Base-by-base conservation (phyloP, 2,113 vertebrate genomes). In the Notothenia coriiceps region DNA sequence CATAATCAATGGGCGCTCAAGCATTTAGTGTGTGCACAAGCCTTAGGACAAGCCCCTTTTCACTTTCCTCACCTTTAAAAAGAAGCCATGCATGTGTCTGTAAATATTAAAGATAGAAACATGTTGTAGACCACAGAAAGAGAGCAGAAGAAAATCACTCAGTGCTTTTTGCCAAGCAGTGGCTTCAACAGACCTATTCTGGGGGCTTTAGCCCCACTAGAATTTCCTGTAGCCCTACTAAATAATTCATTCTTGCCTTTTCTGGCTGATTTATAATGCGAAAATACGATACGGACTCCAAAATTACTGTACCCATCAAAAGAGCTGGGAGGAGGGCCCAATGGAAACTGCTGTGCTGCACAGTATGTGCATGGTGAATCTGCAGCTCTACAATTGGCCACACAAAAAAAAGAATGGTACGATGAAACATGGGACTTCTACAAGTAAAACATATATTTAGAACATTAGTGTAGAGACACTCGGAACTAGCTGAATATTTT, bases 261-360 rank as follows among this genome's bases (percentile, higher is more conserved):
- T 86, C 78, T 79, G 65, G 51, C 52, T 20, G 55, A 87, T 88
- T 91, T 76, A 84, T 84, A 86, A 82, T 85, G 81, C 56, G 77
- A 75, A 90, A 84, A 86, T 63, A 84, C 8, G 57, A 64, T 70
- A 55, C 55, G 82, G 44, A 74, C 67, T 73, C 20, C 22, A 73
- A 77, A 70, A 71, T 72, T 71, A 80, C 71, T 81, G 47, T 3
- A 40, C 43, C 73, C 25, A 64, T 70, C 43, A 68, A 74, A 77
- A 57, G 8, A 40, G n/a, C 56, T 57, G 29, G 56, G 20, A 61
- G 35, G 20, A 13, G 57, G 22, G 66, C 10, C 54, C 56, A 22
- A 22, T 49, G 61, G 56, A 77, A 80, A 84, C 33, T 49, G 65
- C 64, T 74, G 64, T 61, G 22, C 29, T 18, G 44, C 0, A 51